These are phyloP conservation scores for Drosophila mauritiana DNA, from an alignment of 1,140 invertebrate genomes.

Conservation along the genomic window DNA sequence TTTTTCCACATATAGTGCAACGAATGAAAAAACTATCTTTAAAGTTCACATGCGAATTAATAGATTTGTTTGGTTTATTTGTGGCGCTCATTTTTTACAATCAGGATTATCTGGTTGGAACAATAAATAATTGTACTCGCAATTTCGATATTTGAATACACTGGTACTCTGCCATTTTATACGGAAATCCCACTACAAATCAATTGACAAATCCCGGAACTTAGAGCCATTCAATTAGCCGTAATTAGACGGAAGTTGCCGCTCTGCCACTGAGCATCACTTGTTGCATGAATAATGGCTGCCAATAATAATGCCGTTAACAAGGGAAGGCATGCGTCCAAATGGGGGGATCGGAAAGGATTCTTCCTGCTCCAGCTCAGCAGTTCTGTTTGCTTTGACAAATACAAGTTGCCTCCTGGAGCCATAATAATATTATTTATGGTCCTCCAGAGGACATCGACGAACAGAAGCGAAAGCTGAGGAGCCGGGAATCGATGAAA, in stretches of 20 bases:
- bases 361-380: constrained; percentile 26
- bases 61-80: not conserved
- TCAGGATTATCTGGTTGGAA: not conserved
- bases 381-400: constrained; percentile 72
- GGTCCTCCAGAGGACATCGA: constrained; percentile 22
- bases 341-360: constrained; percentile 7
- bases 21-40: not conserved
- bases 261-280: constrained; percentile 33
- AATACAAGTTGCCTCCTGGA: constrained; percentile 74
- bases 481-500: constrained; percentile 26
- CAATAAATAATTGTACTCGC: not conserved
- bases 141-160: not conserved
- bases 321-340: not conserved
- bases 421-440: constrained; percentile 82
- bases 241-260: constrained; percentile 41
- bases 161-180: not conserved
- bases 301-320: constrained; percentile 52
- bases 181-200: constrained; percentile 32
- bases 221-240: constrained; percentile 51
- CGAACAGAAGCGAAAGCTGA: not conserved
- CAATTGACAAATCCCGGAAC: constrained; percentile 29
- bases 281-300: constrained; percentile 73
- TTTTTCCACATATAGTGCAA: not conserved
- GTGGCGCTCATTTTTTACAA: not conserved
- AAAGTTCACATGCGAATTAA: not conserved